Conservation (phyloP, 1,140 invertebrate genomes). For the Hormaphis cornu region DNA sequence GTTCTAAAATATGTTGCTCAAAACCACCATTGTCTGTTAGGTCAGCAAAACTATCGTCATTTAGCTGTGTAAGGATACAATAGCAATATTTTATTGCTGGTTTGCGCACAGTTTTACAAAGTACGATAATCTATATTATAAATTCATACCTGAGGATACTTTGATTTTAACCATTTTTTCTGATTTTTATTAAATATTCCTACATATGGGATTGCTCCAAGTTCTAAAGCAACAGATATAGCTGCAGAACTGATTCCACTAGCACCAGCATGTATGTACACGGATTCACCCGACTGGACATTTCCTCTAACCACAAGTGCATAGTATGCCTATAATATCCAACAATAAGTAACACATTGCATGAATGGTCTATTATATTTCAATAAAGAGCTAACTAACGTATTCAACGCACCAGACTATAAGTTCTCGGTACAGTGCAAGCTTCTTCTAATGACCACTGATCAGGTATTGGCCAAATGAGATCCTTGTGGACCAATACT, state of each 20-base stretch:
- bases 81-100: not conserved
- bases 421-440: conserved; percentile 86
- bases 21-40: conserved; percentile 7
- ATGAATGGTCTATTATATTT: not conserved
- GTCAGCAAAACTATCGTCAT: conserved; percentile 10
- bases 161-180: conserved; percentile 5
- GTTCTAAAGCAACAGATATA: not conserved
- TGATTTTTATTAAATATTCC: conserved; percentile 16
- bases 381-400: not conserved
- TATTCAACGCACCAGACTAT: conserved; percentile 57
- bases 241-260: conserved; percentile 7
- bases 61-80: not conserved
- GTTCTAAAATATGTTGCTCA: conserved; percentile 17
- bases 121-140: not conserved
- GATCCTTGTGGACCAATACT: conserved; percentile 68
- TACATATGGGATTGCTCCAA: conserved; percentile 15
- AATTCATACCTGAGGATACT: conserved; percentile 2
- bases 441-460: conserved; percentile 87
- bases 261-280: conserved; percentile 25
- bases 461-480: conserved; percentile 83
- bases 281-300: not conserved
- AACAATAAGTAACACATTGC: not conserved
- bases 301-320: conserved; percentile 20
- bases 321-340: conserved; percentile 20
- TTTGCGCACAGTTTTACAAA: too few relatives aligned